Base-by-base conservation (phyloP, 23 tunicate species). In the Styela clava region DNA sequence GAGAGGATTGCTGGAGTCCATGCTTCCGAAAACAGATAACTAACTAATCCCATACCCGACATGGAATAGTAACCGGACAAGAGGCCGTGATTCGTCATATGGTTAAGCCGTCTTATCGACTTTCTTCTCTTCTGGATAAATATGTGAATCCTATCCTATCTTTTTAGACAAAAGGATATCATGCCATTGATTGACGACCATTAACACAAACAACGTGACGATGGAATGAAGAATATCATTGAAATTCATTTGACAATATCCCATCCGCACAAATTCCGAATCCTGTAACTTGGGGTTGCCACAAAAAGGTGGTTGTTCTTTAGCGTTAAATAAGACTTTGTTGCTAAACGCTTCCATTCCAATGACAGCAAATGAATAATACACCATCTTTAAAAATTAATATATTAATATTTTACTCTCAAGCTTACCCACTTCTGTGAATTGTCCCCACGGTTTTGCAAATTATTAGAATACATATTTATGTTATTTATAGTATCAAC, bases 161-260 rank as follows among this genome's bases (percentile, higher is more conserved):
- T n/a, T 44, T 44, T 44, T 44, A 12, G 7, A 12, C 2, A 25
- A 87, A 91, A 91, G 97, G 97, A 91, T 91, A 91, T 91, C 74
- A 74, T 95, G 99, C 99, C 99, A 95, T 74, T 95, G 99, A 74
- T 95, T 95, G 73, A 95, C 99, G 27, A 95, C 99, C 31, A 93
- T 95, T 24, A 95, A 69, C 52, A 88, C 91, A 34, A 95, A 82
- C 18, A 90, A 82, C 0, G 94, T 90, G 28, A 95, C 96, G 31
- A 95, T 83, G 3, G 99, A 92, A 68, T 79, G 85, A 2, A 95
- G 69, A 28, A 95, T 67, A 56, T 95, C 91, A 74, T 95, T 95
- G 86, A 95, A 95, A 70, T 95, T 95, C 69, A 92, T 95, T 34
- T 79, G 79, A 88, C 99, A 95, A 63, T 95, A 95, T 21, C 91